Percentiles rank a stretch among this genome's conserved stretches.
Conservation (phyloP, 2,797 vertebrate species). For the Remorina albescens region DNA sequence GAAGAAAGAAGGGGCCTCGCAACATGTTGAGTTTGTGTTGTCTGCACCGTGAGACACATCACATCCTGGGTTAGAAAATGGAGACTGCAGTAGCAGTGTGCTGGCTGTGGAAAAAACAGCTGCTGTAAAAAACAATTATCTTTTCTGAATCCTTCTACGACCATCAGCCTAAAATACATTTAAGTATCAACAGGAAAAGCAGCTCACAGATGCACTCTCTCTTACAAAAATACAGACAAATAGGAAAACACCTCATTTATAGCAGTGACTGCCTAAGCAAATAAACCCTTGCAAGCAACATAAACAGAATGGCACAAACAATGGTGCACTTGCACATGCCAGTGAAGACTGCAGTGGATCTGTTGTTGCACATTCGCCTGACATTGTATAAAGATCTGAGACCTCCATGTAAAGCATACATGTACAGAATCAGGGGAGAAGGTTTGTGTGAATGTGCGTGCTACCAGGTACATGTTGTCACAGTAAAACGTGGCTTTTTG, state of each 20-base stretch:
- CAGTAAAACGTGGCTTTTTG: background rate
- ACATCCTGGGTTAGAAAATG: conserved; percentile 68
- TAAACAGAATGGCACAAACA: conserved; percentile 20
- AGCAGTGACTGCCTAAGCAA: conserved; percentile 21
- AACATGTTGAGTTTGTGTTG: conserved; percentile 49
- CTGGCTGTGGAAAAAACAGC: conserved; percentile 18
- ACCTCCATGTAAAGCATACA: conserved; percentile 45
- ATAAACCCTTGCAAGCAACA: conserved; percentile 35
- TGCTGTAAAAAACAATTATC: conserved; percentile 20
- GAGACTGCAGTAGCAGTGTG: conserved; percentile 58
- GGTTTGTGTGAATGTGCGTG: conserved; percentile 16
- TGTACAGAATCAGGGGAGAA: conserved; percentile 48
- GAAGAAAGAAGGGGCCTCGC: conserved; percentile 37
- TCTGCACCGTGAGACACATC: conserved; percentile 65
- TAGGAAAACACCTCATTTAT: background rate
- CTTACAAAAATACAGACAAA: background rate
- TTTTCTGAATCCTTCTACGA: conserved; percentile 28
- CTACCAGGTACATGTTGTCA: conserved; percentile 12
- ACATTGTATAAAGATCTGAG: conserved; percentile 50
- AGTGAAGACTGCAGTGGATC: conserved; percentile 42
- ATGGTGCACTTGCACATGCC: conserved; percentile 19
- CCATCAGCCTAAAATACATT: conserved; percentile 43
- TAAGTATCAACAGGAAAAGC: conserved; percentile 50
- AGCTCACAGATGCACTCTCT: conserved; percentile 15
- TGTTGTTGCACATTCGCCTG: conserved; percentile 55